Evolutionary conservation across 1,140 invertebrate species (phyloP).

Genomic region (Homalodisca vitripennis): DNA sequence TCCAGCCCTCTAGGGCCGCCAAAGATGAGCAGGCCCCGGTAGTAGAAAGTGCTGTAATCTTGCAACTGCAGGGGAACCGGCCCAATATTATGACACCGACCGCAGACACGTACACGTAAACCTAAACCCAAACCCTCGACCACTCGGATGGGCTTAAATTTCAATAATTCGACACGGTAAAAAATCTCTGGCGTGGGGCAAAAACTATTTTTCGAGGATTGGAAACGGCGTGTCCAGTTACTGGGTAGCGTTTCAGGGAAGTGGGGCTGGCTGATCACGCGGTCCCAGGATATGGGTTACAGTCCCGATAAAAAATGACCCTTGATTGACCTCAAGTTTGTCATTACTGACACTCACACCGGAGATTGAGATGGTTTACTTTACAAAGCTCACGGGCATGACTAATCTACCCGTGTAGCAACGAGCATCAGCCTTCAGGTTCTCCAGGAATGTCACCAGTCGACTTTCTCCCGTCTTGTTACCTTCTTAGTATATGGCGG

Average conservation of each 20-base stretch:
- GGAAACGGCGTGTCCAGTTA: constrained; percentile 29
- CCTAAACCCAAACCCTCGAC: constrained; percentile 18
- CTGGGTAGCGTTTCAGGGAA: constrained; percentile 25
- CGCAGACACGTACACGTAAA: constrained; percentile 13
- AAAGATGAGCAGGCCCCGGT: too few relatives aligned
- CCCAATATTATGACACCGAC: neutral
- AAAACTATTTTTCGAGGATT: constrained; percentile 24
- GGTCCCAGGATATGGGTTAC: constrained; percentile 22
- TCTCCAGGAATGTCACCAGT: too few relatives aligned
- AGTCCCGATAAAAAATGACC: constrained; percentile 14
- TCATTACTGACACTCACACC: constrained; percentile 7
- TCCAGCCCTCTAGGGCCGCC: too few relatives aligned
- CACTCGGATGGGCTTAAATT: constrained; percentile 24
- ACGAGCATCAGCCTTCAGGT: too few relatives aligned
- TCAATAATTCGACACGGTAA: constrained; percentile 26
- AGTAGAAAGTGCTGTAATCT: neutral
- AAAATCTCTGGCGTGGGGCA: neutral
- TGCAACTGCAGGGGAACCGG: neutral
- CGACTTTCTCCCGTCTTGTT: too few relatives aligned
- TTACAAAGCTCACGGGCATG: too few relatives aligned
- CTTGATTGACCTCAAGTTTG: constrained; percentile 14
- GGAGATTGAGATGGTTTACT: too few relatives aligned
- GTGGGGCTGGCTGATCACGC: neutral
- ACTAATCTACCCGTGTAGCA: too few relatives aligned
- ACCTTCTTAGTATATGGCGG: too few relatives aligned